phyloP scores from a whole-genome alignment of 2,797 vertebrate genomes.

The Sebastes minor region DNA sequence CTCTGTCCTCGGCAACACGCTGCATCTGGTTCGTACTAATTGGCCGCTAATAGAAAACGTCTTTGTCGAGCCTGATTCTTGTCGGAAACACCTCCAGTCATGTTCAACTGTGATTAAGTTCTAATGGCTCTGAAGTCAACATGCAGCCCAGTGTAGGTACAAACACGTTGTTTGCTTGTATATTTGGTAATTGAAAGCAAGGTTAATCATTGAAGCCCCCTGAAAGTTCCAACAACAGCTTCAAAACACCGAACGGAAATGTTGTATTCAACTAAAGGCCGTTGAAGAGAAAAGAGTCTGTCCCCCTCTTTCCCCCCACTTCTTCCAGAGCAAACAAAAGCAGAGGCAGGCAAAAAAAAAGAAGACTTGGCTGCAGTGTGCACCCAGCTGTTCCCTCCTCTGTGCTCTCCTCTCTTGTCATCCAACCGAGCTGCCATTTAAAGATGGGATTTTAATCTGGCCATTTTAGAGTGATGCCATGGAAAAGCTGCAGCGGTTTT shows the following conservation, averaged over 20 bases:
- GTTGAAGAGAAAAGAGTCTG: conserved; percentile 21
- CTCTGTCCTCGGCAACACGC: conserved; percentile 53
- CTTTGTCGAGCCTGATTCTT: conserved; percentile 60
- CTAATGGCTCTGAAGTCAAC: conserved; percentile 35
- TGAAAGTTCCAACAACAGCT: not conserved
- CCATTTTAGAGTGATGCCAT: conserved; percentile 69
- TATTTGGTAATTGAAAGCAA: not conserved
- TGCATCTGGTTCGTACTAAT: conserved; percentile 72
- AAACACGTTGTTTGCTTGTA: not conserved
- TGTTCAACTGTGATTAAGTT: conserved; percentile 54
- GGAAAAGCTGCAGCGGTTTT: conserved; percentile 72
- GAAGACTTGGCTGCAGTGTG: conserved; percentile 47
- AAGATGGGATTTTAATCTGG: conserved; percentile 72
- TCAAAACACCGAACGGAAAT: conserved; percentile 17
- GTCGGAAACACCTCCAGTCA: conserved; percentile 60
- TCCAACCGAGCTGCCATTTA: conserved; percentile 59
- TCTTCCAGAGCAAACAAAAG: conserved; percentile 59
- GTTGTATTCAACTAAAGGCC: conserved; percentile 32
- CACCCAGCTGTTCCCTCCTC: conserved; percentile 69
- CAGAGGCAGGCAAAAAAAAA: conserved; percentile 21
- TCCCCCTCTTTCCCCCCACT: not conserved
- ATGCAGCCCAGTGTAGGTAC: not conserved
- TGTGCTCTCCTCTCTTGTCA: conserved; percentile 30
- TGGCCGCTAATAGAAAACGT: conserved; percentile 72
- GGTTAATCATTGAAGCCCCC: not conserved